Evolutionary conservation across 1,140 invertebrate species (phyloP), one percentile per base, ranked within the genome.

Genomic region (Drosophila guanche): DNA sequence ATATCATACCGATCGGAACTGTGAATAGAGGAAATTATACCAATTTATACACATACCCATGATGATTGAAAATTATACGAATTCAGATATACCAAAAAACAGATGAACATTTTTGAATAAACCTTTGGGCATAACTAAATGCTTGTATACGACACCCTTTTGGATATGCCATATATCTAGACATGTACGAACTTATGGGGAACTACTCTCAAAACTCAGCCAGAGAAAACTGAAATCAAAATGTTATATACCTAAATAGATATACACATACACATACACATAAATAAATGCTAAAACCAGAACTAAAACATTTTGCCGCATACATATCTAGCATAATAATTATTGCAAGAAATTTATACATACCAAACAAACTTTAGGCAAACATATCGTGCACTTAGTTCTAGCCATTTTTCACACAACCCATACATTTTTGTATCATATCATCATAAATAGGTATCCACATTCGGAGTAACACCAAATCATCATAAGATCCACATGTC

Each of bases 21-120:
- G 81, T 85, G 80, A 85, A 85, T 85, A 85, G 80, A 86, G 68
- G 60, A 85, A 85, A 86, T 81, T 85, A 85, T 80, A 83, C 78
- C 79, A 78, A 83, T 78, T 83, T 81, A 81, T 57, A 76, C 33
- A 57, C 43, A 66, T 61, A 81, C 60, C 68, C 66, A 77, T 63
- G 61, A 85, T 76, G 72, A 81, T 77, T 63, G 52, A 84, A 68
- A 59, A 68, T 67, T 67, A 84, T 84, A 84, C 79, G 75, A 84
- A 76, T 53, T 22, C 37, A 79, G 55, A 78, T 54, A 76, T 76
- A 70, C 72, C 59, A 76, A 71, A 20, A 20, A 55, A 48, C 76
- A 75, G 76, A 77, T 86, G 41, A 25, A 77, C 5, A 27, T 27
- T 27, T 85, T 85, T 85, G 80, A 78, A 80, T 58, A 63, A 50